Conservation (phyloP, 2,797 vertebrate genomes). For the Melanotaenia nigrans region DNA sequence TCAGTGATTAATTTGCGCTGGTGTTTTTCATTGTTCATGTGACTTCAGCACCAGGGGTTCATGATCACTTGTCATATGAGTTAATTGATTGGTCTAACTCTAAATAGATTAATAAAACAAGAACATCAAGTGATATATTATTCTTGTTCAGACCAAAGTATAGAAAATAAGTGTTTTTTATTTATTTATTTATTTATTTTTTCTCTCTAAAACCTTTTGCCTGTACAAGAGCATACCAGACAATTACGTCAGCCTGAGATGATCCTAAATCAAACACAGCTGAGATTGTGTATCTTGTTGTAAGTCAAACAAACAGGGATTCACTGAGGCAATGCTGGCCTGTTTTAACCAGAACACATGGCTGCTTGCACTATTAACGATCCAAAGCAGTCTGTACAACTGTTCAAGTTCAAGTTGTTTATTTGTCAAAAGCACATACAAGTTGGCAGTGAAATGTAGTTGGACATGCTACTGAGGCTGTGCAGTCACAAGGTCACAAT, state of each 20-base stretch:
- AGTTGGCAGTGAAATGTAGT: too few species aligned
- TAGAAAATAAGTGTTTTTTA: background rate
- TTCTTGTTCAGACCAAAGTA: background rate
- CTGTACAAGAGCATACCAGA: background rate
- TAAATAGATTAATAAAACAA: background rate
- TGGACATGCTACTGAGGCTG: too few species aligned
- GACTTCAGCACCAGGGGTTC: background rate
- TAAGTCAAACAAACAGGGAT: background rate
- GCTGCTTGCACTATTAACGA: background rate
- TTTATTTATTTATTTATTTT: too few species aligned
- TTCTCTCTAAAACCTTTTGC: too few species aligned
- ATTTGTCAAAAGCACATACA: too few species aligned
- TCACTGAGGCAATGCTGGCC: background rate
- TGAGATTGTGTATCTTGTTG: slow-evolving; percentile 2
- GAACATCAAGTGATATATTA: background rate
- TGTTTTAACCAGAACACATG: slow-evolving; percentile 2
- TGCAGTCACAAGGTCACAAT: too few species aligned
- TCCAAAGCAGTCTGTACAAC: background rate
- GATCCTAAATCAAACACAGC: background rate
- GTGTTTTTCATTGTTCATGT: slow-evolving; percentile 11
- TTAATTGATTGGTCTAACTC: background rate
- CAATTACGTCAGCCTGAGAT: background rate
- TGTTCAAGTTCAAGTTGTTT: too few species aligned
- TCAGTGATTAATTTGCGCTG: slow-evolving; percentile 16
- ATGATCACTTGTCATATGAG: background rate